phyloP scores from a whole-genome alignment of 1,140 invertebrate genomes.

The Brachionus angularis region DNA sequence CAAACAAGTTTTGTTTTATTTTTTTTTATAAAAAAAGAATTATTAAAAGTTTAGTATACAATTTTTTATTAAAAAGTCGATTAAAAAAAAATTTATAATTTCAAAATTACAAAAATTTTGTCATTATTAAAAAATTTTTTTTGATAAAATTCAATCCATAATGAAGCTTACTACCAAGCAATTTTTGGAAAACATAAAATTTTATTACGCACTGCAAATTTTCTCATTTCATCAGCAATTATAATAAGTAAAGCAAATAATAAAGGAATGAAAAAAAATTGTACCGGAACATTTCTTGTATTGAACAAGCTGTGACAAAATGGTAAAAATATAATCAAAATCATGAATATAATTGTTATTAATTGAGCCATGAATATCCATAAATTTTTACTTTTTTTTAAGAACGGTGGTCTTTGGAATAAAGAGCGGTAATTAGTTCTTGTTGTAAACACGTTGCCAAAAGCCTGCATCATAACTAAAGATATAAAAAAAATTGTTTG shows the following conservation, averaged over 20 bases:
- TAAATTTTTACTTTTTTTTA: neutral
- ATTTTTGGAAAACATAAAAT: neutral
- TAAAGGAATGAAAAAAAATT: neutral
- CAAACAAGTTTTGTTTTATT: no score
- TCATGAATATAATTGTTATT: neutral
- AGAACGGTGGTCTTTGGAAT: neutral
- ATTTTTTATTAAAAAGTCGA: no score
- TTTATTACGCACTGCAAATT: neutral
- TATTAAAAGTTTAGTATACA: no score
- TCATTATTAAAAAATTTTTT: no score
- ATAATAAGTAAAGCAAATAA: neutral
- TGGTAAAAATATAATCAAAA: neutral
- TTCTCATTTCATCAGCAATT: neutral
- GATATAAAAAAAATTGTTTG: neutral
- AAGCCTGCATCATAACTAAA: neutral
- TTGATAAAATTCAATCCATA: no score
- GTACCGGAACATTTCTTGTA: neutral
- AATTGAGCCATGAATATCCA: neutral
- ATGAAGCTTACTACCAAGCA: no score
- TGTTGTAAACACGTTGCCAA: neutral
- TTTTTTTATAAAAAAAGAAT: no score
- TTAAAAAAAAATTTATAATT: no score
- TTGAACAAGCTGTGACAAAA: neutral
- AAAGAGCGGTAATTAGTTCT: neutral
- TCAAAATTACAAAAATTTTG: no score